phyloP scores from a whole-genome alignment of 2,113 vertebrate genomes.

The Sander lucioperca region DNA sequence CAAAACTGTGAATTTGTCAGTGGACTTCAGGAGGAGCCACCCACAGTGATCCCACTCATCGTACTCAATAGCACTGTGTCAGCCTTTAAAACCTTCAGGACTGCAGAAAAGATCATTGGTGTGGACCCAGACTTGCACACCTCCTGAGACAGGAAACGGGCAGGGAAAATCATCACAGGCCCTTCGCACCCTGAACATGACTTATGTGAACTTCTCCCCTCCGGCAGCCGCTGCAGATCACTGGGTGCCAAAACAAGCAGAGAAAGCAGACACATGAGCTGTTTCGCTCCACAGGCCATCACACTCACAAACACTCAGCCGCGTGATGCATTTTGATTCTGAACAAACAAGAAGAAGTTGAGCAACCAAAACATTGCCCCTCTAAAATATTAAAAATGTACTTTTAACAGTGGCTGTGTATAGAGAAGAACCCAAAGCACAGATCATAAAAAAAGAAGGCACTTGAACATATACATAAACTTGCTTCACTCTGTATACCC shows the following conservation, averaged over 20 bases:
- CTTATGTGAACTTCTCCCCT: conserved; percentile 43
- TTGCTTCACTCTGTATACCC: neutral
- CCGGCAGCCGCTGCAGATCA: conserved; percentile 4
- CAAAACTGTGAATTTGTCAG: neutral
- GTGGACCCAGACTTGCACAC: neutral
- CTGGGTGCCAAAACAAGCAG: conserved; percentile 56
- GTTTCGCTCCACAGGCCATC: conserved; percentile 15
- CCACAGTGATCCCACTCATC: neutral
- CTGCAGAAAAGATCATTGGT: conserved; percentile 41
- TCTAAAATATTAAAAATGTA: neutral
- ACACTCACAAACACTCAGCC: neutral
- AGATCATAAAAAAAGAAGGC: neutral
- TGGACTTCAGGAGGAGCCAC: neutral
- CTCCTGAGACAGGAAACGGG: conserved; percentile 50
- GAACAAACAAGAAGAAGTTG: neutral
- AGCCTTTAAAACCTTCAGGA: neutral
- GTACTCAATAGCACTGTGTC: neutral
- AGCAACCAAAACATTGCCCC: neutral
- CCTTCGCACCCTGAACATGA: conserved; percentile 56
- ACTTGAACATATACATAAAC: neutral
- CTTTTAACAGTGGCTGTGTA: neutral
- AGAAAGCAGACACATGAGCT: conserved; percentile 17
- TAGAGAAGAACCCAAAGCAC: neutral
- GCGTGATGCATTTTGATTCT: neutral
- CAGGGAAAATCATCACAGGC: conserved; percentile 37